Evolutionary conservation across 2,888 invertebrate genomes (phyloP).

Genomic region (Yponomeuta evonymella): DNA sequence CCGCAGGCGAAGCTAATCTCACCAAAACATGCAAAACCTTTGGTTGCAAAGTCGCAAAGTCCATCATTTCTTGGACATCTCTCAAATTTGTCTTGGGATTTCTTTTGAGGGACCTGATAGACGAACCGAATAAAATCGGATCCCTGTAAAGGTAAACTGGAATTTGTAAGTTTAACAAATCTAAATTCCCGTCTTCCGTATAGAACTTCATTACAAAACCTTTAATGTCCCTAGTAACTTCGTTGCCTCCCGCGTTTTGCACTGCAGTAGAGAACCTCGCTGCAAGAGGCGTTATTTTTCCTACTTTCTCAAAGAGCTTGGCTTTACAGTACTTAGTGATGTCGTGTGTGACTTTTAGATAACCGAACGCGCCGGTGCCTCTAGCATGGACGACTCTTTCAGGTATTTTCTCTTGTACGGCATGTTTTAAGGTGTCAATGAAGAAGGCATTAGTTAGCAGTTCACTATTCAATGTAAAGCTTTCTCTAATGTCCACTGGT

Average conservation of each 20-base stretch:
- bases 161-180: constrained; percentile 89
- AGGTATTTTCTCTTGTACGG: constrained; percentile 84
- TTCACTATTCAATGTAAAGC: constrained; percentile 84
- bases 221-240: constrained; percentile 84
- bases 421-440: constrained; percentile 77
- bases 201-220: constrained; percentile 94
- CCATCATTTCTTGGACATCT: constrained; percentile 92
- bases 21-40: constrained; percentile 86
- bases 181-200: constrained; percentile 91
- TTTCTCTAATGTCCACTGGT: constrained; percentile 82
- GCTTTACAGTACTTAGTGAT: constrained; percentile 85
- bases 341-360: constrained; percentile 89
- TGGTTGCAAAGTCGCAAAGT: constrained; percentile 87
- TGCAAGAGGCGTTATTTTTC: constrained; percentile 84
- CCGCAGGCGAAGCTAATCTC: constrained; percentile 89
- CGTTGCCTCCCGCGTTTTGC: constrained; percentile 89
- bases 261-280: constrained; percentile 86
- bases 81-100: constrained; percentile 90
- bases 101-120: constrained; percentile 92
- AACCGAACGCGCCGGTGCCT: constrained; percentile 89
- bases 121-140: constrained; percentile 87
- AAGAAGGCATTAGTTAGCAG: constrained; percentile 84
- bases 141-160: constrained; percentile 93
- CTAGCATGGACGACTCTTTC: constrained; percentile 95
- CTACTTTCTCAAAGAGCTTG: constrained; percentile 82